These are phyloP conservation scores for Limnephilus auricula DNA, from an alignment of 2,888 invertebrate genomes.

Conservation along the genomic window DNA sequence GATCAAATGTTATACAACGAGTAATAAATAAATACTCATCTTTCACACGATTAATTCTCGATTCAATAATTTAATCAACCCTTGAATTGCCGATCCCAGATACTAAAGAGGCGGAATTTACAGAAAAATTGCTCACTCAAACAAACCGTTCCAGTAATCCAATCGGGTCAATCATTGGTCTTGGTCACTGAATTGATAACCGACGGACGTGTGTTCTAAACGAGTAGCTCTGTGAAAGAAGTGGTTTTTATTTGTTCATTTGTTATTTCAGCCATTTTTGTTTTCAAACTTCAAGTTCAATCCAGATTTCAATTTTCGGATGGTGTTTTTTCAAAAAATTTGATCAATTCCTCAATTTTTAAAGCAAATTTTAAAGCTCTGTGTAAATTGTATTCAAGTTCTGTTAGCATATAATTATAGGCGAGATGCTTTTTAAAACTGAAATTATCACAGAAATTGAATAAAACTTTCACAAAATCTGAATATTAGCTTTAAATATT, in stretches of 20 bases:
- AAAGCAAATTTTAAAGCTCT: too few relatives aligned
- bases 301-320: too few relatives aligned
- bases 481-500: too few relatives aligned
- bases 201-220: background rate
- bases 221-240: background rate
- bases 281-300: background rate
- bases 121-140: constrained; percentile 5
- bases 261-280: background rate
- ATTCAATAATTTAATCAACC: background rate
- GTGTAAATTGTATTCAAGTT: too few relatives aligned
- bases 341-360: too few relatives aligned
- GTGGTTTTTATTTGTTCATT: background rate
- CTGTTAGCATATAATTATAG: too few relatives aligned
- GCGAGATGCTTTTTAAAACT: too few relatives aligned
- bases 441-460: too few relatives aligned
- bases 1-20: too few relatives aligned
- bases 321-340: too few relatives aligned
- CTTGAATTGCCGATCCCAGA: background rate
- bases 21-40: background rate
- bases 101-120: background rate
- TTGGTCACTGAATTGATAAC: background rate
- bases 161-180: constrained; percentile 12
- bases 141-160: constrained; percentile 9
- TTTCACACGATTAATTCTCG: background rate
- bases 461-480: too few relatives aligned